These are phyloP conservation scores for Phrynocephalus versicolor DNA, from an alignment of 2,113 vertebrate genomes.

Conservation along the genomic window DNA sequence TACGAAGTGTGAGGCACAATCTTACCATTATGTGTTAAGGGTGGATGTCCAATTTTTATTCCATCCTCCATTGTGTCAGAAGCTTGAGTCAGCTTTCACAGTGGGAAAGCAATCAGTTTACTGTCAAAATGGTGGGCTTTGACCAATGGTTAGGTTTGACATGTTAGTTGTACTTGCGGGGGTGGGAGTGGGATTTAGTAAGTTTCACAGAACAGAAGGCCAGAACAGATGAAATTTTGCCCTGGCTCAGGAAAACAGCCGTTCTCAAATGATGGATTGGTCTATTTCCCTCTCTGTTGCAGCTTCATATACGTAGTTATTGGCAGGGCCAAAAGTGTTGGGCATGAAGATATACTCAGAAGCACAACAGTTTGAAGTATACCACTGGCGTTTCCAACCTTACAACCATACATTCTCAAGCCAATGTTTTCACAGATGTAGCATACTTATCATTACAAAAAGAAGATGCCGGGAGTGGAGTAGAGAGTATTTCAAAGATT, in stretches of 20 bases:
- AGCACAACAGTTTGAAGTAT: background rate
- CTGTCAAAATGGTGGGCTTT: constrained; percentile 31
- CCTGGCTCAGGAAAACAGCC: constrained; percentile 28
- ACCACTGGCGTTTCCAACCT: background rate
- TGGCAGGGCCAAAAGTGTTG: background rate
- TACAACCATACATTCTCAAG: background rate
- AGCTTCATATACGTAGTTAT: background rate
- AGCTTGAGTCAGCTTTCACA: constrained; percentile 42
- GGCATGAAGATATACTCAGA: constrained; percentile 9
- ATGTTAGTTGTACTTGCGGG: constrained; percentile 34
- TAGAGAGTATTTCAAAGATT: background rate
- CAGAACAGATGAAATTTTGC: background rate
- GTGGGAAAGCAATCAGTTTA: constrained; percentile 33
- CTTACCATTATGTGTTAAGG: background rate
- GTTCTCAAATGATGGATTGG: background rate
- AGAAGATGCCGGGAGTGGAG: background rate
- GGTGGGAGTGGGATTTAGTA: constrained; percentile 13
- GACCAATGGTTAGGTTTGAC: constrained; percentile 17
- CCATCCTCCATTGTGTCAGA: constrained; percentile 25
- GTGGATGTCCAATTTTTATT: constrained; percentile 2
- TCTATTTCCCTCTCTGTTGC: background rate
- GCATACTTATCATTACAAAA: background rate
- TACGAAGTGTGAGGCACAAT: background rate
- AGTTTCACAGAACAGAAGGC: constrained; percentile 19
- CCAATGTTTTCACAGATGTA: background rate